phyloP scores from a whole-genome alignment of 2,888 invertebrate species.

The Teinopalpus imperialis region DNA sequence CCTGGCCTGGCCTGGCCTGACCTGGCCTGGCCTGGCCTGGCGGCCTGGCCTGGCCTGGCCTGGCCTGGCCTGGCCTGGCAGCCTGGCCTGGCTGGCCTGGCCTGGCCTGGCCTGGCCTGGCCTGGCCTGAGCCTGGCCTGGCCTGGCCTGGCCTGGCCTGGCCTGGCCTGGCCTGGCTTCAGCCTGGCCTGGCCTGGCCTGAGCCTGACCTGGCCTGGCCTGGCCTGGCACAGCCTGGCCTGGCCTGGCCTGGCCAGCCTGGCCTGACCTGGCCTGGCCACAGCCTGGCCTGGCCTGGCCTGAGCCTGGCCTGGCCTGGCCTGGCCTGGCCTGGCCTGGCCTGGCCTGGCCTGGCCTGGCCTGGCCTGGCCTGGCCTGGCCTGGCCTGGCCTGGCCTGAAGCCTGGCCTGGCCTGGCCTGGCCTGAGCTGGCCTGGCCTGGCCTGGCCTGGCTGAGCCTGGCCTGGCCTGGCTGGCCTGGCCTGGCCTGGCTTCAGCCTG shows the following conservation, averaged over 20 bases:
- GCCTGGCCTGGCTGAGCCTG: conserved; percentile 23
- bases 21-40: conserved; percentile 8
- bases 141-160: conserved; percentile 21
- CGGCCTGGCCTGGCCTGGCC: too few relatives aligned
- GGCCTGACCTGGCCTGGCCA: too few relatives aligned
- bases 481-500: too few relatives aligned
- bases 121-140: conserved; percentile 5
- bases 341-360: conserved; percentile 20
- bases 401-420: conserved; percentile 4
- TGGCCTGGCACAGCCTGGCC: too few relatives aligned
- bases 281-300: too few relatives aligned
- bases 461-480: too few relatives aligned
- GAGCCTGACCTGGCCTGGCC: background rate
- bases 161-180: too few relatives aligned
- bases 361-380: conserved; percentile 25
- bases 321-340: conserved; percentile 12
- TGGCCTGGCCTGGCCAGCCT: too few relatives aligned
- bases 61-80: too few relatives aligned
- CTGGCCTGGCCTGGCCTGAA: too few relatives aligned
- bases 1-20: conserved; percentile 23
- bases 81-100: too few relatives aligned
- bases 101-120: conserved; percentile 15
- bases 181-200: conserved; percentile 8
- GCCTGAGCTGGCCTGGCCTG: conserved; percentile 24
- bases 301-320: conserved; percentile 17